Conservation (phyloP, 2,888 invertebrate genomes). For the Proisotoma minuta region DNA sequence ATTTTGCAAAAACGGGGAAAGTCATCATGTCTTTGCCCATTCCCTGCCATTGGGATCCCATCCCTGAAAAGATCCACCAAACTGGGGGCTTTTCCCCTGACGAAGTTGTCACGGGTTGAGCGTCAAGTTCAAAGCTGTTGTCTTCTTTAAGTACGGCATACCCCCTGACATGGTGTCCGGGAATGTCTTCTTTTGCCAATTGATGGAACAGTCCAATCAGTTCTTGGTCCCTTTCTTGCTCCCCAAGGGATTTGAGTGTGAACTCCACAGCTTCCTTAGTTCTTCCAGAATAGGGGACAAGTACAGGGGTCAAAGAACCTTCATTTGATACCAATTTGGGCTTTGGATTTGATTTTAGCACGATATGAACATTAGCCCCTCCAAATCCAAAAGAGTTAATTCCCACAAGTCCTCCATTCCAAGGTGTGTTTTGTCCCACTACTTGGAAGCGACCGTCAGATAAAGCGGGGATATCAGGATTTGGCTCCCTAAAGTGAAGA, state of each 20-base stretch:
- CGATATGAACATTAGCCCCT: slow-evolving; percentile 89
- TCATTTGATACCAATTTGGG: slow-evolving; percentile 50
- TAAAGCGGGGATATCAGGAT: slow-evolving; percentile 85
- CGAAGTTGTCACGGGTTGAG: slow-evolving; percentile 41
- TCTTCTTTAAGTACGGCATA: slow-evolving; percentile 66
- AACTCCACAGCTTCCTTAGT: slow-evolving; percentile 64
- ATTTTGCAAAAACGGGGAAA: slow-evolving; percentile 73
- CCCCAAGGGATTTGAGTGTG: slow-evolving; percentile 33
- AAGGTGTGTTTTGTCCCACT: slow-evolving; percentile 73
- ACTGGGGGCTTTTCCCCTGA: slow-evolving; percentile 66
- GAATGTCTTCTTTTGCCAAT: slow-evolving; percentile 65
- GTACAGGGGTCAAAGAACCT: slow-evolving; percentile 52
- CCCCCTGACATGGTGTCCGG: slow-evolving; percentile 76
- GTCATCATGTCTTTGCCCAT: slow-evolving; percentile 85
- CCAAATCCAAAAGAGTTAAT: slow-evolving; percentile 98
- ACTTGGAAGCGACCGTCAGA: slow-evolving; percentile 85
- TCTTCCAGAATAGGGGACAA: slow-evolving; percentile 76
- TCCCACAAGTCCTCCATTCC: slow-evolving; percentile 86
- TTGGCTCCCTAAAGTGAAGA: slow-evolving; percentile 80
- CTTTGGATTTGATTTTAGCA: slow-evolving; percentile 74
- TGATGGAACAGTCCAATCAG: slow-evolving; percentile 72
- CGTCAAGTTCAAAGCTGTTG: slow-evolving; percentile 39
- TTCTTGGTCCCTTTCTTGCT: slow-evolving; percentile 61
- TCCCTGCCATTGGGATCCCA: slow-evolving; percentile 58
- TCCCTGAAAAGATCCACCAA: slow-evolving; percentile 95